Base-by-base conservation (phyloP, 1,140 invertebrate species). In the Chrysopa pallens region DNA sequence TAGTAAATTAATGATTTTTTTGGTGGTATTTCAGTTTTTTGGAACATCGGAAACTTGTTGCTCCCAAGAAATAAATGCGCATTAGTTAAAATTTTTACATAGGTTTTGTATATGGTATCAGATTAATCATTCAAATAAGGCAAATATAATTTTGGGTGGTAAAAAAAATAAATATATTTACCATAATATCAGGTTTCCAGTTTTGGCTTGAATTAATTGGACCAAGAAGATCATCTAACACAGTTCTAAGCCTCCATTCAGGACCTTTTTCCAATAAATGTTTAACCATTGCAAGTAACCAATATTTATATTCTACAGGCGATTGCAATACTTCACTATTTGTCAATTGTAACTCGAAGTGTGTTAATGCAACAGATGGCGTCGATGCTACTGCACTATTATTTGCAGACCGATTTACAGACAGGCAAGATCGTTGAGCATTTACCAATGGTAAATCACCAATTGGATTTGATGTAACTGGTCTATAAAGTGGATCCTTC, bases 221-320 rank as follows among this genome's bases (percentile, higher is more conserved):
- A 1, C 80, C 81, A 48, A 87, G 63, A 42, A 86, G 66, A 54
- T 81, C 78, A 55, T 84, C 76, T 51, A 84, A 67, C 47, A 86
- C 72, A 37, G 69, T 57, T 50, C 80, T 64, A 31, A 86, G 55
- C 46, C 78, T 69, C 43, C 68, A 68, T 57, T 84, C 80, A 23
- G 78, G 65, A 38, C 74, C 84, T 70, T 86, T 78, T 42, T 80
- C 74, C 13, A 78, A 62, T 36, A 88, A 63, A 64, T 84, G 84
- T 42, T 78, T 65, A 31, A 83, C 75, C 11, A 81, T 71, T 11
- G 76, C 71, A 31, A 80, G 61, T 35, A 87, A 54, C 84, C 84
- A 89, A 60, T 84, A 80, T 42, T 73, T 64, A 53, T 84, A 90
- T 63, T 90, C 85, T 14, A 67, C 59, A 0, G 70, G 49, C 8